Evolutionary conservation across 2,888 invertebrate genomes (phyloP).

Genomic region (Tenthredo scrophulariae): DNA sequence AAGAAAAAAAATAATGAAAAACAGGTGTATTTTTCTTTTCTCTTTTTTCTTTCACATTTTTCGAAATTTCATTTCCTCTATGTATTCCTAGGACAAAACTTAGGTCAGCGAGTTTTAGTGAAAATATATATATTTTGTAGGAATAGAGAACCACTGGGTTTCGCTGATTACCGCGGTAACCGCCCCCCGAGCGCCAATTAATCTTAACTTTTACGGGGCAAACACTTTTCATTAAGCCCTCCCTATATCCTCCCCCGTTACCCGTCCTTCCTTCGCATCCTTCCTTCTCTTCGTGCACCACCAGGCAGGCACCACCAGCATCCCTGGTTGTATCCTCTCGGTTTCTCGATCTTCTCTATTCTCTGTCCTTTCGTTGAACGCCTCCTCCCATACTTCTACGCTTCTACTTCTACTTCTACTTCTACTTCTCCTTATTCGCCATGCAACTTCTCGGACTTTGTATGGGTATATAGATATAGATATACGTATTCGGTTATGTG

Average conservation of each 20-base stretch:
- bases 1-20: background rate
- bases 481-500: too few relatives aligned
- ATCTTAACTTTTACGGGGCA: slow-evolving; percentile 78
- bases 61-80: background rate
- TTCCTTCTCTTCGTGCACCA: slow-evolving; percentile 43
- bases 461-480: background rate
- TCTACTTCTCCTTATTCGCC: background rate
- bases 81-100: too few relatives aligned
- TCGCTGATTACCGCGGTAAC: slow-evolving; percentile 77
- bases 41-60: background rate
- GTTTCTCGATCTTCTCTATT: background rate
- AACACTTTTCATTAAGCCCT: slow-evolving; percentile 77
- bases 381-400: background rate
- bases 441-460: background rate
- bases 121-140: background rate
- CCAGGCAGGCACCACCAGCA: slow-evolving; percentile 56
- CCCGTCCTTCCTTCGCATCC: slow-evolving; percentile 59
- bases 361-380: background rate
- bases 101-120: too few relatives aligned
- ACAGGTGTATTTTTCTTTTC: background rate
- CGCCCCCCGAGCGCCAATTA: slow-evolving; percentile 77
- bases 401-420: background rate
- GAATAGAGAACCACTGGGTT: slow-evolving; percentile 75
- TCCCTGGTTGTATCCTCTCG: background rate
- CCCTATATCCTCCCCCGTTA: slow-evolving; percentile 53